Base-by-base conservation (phyloP, 2,888 invertebrate genomes). In the Callyntrura sp. region DNA sequence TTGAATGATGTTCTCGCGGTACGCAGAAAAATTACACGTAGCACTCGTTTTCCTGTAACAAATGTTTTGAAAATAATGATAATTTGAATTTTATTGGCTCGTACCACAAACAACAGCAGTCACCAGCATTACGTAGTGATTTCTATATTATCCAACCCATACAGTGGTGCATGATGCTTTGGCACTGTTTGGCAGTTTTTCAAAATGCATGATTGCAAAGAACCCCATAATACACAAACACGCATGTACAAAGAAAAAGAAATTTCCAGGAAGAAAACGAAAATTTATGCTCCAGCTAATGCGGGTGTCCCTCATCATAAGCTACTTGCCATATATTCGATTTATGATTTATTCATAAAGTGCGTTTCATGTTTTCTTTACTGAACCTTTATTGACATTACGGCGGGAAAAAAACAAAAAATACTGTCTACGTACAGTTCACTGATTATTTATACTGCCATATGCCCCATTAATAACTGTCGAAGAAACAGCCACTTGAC, bases 291-390 rank as follows among this genome's bases (percentile, higher is more conserved):
- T n/a, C n/a, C n/a, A n/a, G n/a, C 62, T 14, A 60, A 23, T 83
- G 83, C 83, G 83, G 65, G 65, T 83, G 45, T 83, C 45, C 62
- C 60, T 65, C 48, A 23, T 65, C 48, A 23, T 65, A 35, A 35
- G 82, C 25, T 68, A 35, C n/a, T 48, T 17, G 70, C 35, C 57
- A 55, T 84, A 35, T 35, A 35, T 55, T 84, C 84, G 84, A 57
- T 57, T 35, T 55, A 70, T 84, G 84, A 84, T 84, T 84, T 84
- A 84, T 84, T 73, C 84, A 28, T 43, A 20, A 45, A 48, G 65
- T 68, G 20, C 43, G 81, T 55, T 70, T 17, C 43, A 43, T n/a
- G n/a, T n/a, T 5, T 43, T 35, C 35, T 70, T 70, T 43, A 17
- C 68, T 17, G 8, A 70, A 43, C 20, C 68, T 70, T 43, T 70